Evolutionary conservation across 2,113 vertebrate species (phyloP).

Genomic region (Paramormyrops kingsleyae): DNA sequence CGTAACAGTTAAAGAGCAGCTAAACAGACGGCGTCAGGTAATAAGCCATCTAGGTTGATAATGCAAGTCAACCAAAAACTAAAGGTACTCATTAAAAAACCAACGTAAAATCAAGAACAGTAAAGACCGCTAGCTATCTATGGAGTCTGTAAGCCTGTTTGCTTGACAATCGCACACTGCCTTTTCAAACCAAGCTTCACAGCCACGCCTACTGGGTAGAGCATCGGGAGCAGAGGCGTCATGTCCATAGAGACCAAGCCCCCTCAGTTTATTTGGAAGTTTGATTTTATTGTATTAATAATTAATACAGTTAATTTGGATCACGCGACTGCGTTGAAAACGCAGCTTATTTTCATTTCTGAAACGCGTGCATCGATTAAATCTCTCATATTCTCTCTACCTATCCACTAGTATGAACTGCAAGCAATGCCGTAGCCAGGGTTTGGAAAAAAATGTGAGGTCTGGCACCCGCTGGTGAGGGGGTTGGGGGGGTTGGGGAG

Average conservation of each 20-base stretch:
- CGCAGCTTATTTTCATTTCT: background rate
- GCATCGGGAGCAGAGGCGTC: background rate
- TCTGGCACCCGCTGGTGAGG: too few relatives aligned
- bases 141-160: background rate
- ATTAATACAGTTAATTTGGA: background rate
- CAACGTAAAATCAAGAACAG: background rate
- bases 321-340: background rate
- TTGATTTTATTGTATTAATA: background rate
- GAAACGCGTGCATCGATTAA: too few relatives aligned
- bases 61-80: background rate
- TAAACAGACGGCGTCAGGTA: background rate
- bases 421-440: too few relatives aligned
- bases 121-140: background rate
- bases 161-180: background rate
- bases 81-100: background rate
- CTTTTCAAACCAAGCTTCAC: background rate
- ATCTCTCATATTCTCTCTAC: too few relatives aligned
- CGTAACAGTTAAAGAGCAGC: background rate
- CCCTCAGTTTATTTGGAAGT: background rate
- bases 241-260: background rate
- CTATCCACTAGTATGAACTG: too few relatives aligned
- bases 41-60: background rate
- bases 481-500: too few relatives aligned
- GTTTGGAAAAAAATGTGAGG: too few relatives aligned
- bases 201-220: background rate